Base-by-base conservation (phyloP, 2,888 invertebrate genomes). In the Lissonota sp. region DNA sequence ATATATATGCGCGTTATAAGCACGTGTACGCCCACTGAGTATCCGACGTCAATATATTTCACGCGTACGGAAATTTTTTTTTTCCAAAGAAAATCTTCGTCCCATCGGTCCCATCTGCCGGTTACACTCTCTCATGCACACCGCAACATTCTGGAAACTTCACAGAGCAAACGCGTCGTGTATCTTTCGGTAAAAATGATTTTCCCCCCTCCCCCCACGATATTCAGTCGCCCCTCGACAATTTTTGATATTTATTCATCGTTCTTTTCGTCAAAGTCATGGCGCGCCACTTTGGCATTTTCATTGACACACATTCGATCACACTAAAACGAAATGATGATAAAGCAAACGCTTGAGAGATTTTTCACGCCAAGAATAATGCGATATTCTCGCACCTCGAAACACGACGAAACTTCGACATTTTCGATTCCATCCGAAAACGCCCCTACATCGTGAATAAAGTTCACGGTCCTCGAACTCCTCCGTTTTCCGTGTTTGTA, bases 1-100 rank as follows among this genome's bases (percentile, higher is more conserved):
- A n/a, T n/a, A n/a, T n/a, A 26, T 26, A 26, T 26, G 26, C 53
- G 62, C 70, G 62, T 78, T 70, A 58, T 26, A 78, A 64, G 70
- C 81, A 74, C 78, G 78, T 81, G 81, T 70, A 70, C 40, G 42
- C 63, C 40, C 26, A 60, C 46, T 57, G 58, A 46, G 40, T 57
- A 67, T 40, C 58, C 4, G 16, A 37, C 10, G 60, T 58, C 55
- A 4, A 62, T 53, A 3, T 26, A 62, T 42, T 7, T 12, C 5
- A 10, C 58, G 16, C 57, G 39, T 14, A 58, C n/a, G 10, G 39
- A 12, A 42, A 0, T 66, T 44, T 5, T 26, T 42, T 71, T 14
- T 6, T 57, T 12, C 26, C 5, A 10, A 46, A 40, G n/a, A 6
- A 26, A 5, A 60, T 51, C n/a, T 46, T 46, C n/a, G 6, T 16